Conservation (phyloP, 2,888 invertebrate genomes). For the Rotaria macrura region DNA sequence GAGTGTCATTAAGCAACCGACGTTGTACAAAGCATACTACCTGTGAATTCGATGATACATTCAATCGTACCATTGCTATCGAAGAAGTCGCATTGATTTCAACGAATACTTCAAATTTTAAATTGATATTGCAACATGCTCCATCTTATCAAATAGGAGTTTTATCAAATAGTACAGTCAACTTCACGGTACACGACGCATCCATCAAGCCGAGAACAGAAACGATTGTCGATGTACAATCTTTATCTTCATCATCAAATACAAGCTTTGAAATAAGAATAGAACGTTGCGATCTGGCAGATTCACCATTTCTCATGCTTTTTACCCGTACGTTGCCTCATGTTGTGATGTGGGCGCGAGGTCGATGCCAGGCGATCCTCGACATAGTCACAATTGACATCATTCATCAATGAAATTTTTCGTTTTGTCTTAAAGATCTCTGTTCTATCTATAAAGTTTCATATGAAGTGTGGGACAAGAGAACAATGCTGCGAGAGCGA, state of each 20-base stretch:
- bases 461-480: too few relatives aligned
- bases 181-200: neutral
- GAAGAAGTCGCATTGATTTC: neutral
- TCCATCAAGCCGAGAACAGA: neutral
- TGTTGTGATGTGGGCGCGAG: neutral
- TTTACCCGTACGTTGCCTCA: neutral
- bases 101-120: neutral
- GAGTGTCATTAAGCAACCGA: neutral
- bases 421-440: too few relatives aligned
- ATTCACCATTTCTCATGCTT: neutral
- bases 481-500: too few relatives aligned
- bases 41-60: neutral
- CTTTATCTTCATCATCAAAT: neutral
- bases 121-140: neutral
- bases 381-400: neutral
- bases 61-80: neutral
- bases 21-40: neutral
- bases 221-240: neutral
- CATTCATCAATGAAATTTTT: too few relatives aligned
- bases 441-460: too few relatives aligned
- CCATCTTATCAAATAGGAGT: neutral
- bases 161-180: neutral
- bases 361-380: neutral
- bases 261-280: neutral
- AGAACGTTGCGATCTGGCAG: neutral